Base-by-base conservation (phyloP, 2,888 invertebrate genomes). In the Latheticus oryzae region DNA sequence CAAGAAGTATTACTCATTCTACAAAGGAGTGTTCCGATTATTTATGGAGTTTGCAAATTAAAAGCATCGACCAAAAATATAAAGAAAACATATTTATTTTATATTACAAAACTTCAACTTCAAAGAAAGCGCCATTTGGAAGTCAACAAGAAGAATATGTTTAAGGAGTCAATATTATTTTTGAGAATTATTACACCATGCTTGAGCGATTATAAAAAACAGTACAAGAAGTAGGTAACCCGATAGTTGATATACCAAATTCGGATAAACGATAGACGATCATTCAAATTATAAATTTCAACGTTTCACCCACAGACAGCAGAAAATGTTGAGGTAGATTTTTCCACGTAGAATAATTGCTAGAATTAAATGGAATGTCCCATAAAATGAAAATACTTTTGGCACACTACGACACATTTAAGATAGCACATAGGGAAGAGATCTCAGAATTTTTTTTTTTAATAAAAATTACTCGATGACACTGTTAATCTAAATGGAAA, bases 161-260 rank as follows among this genome's bases (percentile, higher is more conserved):
- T 52, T 52, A 37, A 52, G 40, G n/a, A 42, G 52, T 42, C 40
- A 52, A 52, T 52, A 52, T 52, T 52, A 32, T 40, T 42, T 42
- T 52, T 38, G 15, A 16, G 23, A 40, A 40, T 50, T 50, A 50
- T 38, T 37, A 50, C 28, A 50, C 50, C n/a, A n/a, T n/a, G n/a
- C n/a, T n/a, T n/a, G n/a, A n/a, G n/a, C n/a, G n/a, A n/a, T n/a
- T n/a, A n/a, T n/a, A n/a, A n/a, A n/a, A n/a, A n/a, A n/a, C n/a
- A n/a, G n/a, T n/a, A n/a, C n/a, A n/a, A n/a, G n/a, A n/a, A n/a
- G n/a, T n/a, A n/a, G n/a, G n/a, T n/a, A n/a, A n/a, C n/a, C n/a
- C n/a, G n/a, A n/a, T n/a, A n/a, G n/a, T n/a, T n/a, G n/a, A n/a
- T n/a, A n/a, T n/a, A n/a, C n/a, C n/a, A n/a, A n/a, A n/a, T n/a